Evolutionary conservation across 2,888 invertebrate species (phyloP), one percentile per base, ranked within the genome.

Genomic region (Plemyria rubiginata): DNA sequence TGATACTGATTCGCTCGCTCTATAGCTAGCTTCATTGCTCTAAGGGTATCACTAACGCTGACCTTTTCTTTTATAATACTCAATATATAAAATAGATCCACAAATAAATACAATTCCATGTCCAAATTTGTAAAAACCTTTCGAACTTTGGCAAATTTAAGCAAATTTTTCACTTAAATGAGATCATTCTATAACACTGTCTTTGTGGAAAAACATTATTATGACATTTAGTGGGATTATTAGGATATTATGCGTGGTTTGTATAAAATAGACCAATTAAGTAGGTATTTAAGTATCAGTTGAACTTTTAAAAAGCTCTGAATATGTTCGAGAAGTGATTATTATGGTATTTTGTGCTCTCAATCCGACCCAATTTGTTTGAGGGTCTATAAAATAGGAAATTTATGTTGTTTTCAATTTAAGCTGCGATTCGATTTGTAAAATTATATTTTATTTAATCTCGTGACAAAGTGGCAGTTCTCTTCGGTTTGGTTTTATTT

Each of bases 171-270:
- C n/a, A 5, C 4, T 16, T 6, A 48, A 52, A 45, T 45, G 36
- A 38, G 36, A 38, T 11, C 36, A 45, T 15, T 45, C 9, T 41
- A 46, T 36, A 28, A 29, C 32, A 28, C 2, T 11, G 43, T 48
- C 60, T 65, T 38, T 67, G 73, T 74, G 74, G 32, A 65, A 38
- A 11, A 38, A 66, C 55, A 71, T 64, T 76, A 76, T 75, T 77
- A 73, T 73, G 75, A 76, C 70, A 75, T 79, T 76, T 72, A 15
- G 55, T 59, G 66, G 77, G 78, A 68, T 76, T 77, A 80, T 75
- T 72, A 67, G 66, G 66, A 74, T 73, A 73, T 74, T 79, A 82
- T 81, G 73, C 75, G 68, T 57, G 62, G 51, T 43, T 45, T 68
- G 58, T 65, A 71, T 71, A 57, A 54, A 70, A 75, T 76, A 70